Conservation (phyloP, 2,888 invertebrate genomes). For the Agonopterix alstromeriana region DNA sequence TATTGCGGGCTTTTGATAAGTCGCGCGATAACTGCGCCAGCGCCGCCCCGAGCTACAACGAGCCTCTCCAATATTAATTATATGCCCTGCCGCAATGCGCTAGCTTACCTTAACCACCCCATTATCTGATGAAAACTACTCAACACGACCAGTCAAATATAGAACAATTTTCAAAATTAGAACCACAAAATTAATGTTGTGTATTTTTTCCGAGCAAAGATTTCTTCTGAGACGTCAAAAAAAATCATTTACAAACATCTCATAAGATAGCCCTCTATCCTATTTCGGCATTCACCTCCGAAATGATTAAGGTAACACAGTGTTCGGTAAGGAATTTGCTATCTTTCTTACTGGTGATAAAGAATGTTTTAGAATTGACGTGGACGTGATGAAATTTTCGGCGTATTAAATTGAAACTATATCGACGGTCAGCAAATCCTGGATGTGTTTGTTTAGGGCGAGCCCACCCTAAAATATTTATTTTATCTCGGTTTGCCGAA, state of each 20-base stretch:
- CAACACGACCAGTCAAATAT: slow-evolving; percentile 5
- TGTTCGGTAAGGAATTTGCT: slow-evolving; percentile 18
- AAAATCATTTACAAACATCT: slow-evolving; percentile 48
- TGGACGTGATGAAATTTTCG: slow-evolving; percentile 61
- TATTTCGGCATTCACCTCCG: slow-evolving; percentile 21
- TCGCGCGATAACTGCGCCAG: slow-evolving; percentile 46
- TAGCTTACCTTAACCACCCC: slow-evolving; percentile 15
- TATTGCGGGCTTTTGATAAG: slow-evolving; percentile 64
- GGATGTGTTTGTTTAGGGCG: slow-evolving; percentile 73
- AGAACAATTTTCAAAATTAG: slow-evolving; percentile 21
- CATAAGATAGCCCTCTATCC: slow-evolving; percentile 37
- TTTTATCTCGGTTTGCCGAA: slow-evolving; percentile 75
- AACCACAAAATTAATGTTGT: slow-evolving; percentile 12
- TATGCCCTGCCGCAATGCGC: slow-evolving; percentile 26
- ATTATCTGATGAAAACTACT: slow-evolving; percentile 19
- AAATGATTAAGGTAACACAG: slow-evolving; percentile 26
- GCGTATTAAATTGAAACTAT: slow-evolving; percentile 75
- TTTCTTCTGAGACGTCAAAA: slow-evolving; percentile 32
- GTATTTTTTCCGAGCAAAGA: slow-evolving; percentile 19
- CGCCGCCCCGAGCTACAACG: slow-evolving; percentile 37
- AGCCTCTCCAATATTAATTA: slow-evolving; percentile 52
- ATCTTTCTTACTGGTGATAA: slow-evolving; percentile 26
- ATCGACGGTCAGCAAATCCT: slow-evolving; percentile 75
- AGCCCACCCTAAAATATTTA: slow-evolving; percentile 76
- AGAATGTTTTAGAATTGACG: slow-evolving; percentile 33